phyloP scores from a whole-genome alignment of 2,797 vertebrate genomes.

The Falco novaeseelandiae region DNA sequence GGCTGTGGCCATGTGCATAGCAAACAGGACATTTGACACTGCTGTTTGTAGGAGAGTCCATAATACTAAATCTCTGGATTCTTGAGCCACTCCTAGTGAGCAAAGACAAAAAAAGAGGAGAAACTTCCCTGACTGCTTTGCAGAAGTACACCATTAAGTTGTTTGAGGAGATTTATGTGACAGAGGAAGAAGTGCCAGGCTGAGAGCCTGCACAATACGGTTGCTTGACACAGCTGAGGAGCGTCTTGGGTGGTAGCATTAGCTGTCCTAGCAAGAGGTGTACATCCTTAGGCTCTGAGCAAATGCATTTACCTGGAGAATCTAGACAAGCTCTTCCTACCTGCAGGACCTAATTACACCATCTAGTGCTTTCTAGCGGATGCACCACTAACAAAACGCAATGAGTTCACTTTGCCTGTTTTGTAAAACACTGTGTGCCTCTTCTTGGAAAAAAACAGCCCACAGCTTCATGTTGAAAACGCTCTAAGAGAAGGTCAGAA shows the following conservation, averaged over 20 bases:
- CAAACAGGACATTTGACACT: background rate
- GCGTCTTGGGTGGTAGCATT: background rate
- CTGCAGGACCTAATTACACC: rapidly evolving
- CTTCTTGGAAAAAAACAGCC: background rate
- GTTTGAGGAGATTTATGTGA: background rate
- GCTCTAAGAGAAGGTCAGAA: background rate
- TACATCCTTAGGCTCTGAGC: background rate
- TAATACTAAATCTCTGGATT: background rate
- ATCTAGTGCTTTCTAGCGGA: background rate
- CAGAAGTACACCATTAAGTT: background rate
- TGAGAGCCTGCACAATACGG: background rate
- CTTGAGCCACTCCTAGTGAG: background rate
- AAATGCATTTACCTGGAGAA: background rate
- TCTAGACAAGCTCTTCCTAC: background rate
- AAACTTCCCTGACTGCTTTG: background rate
- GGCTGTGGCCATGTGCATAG: background rate
- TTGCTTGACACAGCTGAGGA: background rate
- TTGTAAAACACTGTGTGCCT: background rate
- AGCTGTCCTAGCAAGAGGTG: background rate
- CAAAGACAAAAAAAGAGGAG: background rate
- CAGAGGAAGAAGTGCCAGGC: background rate
- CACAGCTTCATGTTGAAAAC: background rate
- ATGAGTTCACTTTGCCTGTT: background rate
- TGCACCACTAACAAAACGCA: background rate
- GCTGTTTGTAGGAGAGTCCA: background rate